Conservation (phyloP, 1,140 invertebrate genomes). For the Augochlora pura region DNA sequence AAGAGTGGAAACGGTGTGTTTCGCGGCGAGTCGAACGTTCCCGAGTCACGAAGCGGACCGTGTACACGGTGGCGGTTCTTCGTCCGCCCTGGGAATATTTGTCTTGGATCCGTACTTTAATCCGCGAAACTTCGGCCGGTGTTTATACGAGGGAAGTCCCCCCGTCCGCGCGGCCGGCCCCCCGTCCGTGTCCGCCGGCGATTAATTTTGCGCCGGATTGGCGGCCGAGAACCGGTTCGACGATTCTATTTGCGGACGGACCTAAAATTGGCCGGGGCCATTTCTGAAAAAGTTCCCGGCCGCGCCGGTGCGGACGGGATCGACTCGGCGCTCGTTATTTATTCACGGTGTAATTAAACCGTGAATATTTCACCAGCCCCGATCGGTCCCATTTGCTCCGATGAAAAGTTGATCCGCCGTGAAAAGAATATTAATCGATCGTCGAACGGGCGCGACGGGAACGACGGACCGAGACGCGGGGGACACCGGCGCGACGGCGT, state of each 20-base stretch:
- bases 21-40: too few relatives aligned
- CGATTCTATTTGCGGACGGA: background rate
- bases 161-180: too few relatives aligned
- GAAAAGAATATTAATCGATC: too few relatives aligned
- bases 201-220: background rate
- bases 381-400: too few relatives aligned
- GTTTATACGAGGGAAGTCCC: background rate
- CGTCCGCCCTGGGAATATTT: conserved; percentile 6
- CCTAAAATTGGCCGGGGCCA: background rate
- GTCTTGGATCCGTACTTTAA: conserved; percentile 18
- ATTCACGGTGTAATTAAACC: background rate
- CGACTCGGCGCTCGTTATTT: too few relatives aligned
- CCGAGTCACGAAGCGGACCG: background rate
- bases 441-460: too few relatives aligned
- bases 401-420: conserved; percentile 11
- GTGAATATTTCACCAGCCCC: background rate
- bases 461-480: too few relatives aligned
- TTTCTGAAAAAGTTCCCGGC: background rate
- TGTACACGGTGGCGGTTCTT: background rate
- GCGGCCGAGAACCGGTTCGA: background rate
- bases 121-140: background rate
- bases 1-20: background rate
- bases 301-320: too few relatives aligned
- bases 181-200: background rate
- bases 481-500: too few relatives aligned